Evolutionary conservation across 2,888 invertebrate genomes (phyloP), one percentile per base, ranked within the genome.

Genomic region (Rotaria magnacalcarata): DNA sequence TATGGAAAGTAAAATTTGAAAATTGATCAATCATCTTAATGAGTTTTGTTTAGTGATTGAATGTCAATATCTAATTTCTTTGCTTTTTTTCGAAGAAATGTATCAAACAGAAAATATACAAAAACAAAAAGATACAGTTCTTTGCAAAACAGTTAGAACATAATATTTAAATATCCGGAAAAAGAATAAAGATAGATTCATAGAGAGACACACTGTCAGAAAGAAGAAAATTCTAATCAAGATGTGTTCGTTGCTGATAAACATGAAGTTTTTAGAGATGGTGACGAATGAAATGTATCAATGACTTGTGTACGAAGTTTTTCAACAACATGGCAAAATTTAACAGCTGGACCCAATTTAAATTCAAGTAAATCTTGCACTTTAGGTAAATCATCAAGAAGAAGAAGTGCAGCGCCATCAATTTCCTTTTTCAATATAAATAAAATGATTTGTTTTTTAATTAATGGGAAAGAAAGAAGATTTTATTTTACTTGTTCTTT

Each of bases 331-430:
- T 93, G 92, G 88, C 93, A 93, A 56, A 94, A 92, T 90, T 93
- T 93, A 89, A 94, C 91, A 0, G 94, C 94, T 87, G 93, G 93
- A 88, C 93, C 94, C 85, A 93, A 93, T 89, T 94, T 93, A 89
- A 94, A 92, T 88, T 94, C 94, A 89, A 94, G 91, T 89, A 94
- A 93, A 87, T 94, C 93, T 88, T 93, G 93, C 74, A 94, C 92
- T 0, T 93, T 93, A 14, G 94, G 93, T 85, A 94, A 90, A 88
- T 94, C 94, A 86, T 94, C 91, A 90, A 94, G 92, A 87, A 94
- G 92, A 34, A 67, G 67, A 88, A 94, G 93, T 2, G 94, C 94
- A 88, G 94, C 93, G 0, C 94, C 94, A 89, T 94, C 94, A 85
- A 94, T 94, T 90, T 94, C 94, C 92, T 93, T 34, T 60, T 10